A percentile compares a stretch with the other conserved stretches of the same genome.
Evolutionary conservation across 2,888 invertebrate species (phyloP).

Genomic region (Ecdyonurus torrentis): DNA sequence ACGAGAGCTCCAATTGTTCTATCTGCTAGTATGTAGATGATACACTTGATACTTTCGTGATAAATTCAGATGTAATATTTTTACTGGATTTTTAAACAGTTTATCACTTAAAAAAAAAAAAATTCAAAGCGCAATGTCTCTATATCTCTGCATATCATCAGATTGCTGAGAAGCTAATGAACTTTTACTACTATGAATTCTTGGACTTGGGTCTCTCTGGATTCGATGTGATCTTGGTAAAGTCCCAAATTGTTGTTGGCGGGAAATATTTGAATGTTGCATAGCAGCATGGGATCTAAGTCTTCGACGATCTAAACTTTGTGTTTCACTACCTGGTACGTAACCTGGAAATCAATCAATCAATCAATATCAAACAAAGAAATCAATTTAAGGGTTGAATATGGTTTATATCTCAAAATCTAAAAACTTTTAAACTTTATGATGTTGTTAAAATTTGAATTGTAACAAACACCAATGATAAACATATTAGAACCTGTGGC

Average conservation of each 20-base stretch:
- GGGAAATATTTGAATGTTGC: neutral
- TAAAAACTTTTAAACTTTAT: too few species aligned
- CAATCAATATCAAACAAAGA: neutral
- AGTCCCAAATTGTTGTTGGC: neutral
- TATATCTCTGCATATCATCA: conserved; percentile 10
- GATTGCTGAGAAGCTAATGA: conserved; percentile 10
- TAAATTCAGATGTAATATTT: too few species aligned
- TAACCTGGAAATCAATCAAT: neutral
- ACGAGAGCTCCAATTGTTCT: too few species aligned
- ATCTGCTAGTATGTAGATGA: too few species aligned
- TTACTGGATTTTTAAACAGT: too few species aligned
- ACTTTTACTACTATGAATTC: conserved; percentile 5
- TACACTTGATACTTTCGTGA: too few species aligned
- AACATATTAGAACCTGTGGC: too few species aligned
- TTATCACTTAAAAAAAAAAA: too few species aligned
- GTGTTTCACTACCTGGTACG: neutral
- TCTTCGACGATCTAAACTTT: neutral
- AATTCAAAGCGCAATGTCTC: conserved; percentile 11
- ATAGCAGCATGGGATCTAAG: neutral
- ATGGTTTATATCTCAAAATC: too few species aligned
- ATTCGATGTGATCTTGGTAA: neutral
- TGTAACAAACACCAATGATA: too few species aligned
- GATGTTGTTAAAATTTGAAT: too few species aligned
- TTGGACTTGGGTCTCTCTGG: neutral
- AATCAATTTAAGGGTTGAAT: too few species aligned